Base-by-base conservation (phyloP, 2,797 vertebrate genomes). In the Pempheris klunzingeri region DNA sequence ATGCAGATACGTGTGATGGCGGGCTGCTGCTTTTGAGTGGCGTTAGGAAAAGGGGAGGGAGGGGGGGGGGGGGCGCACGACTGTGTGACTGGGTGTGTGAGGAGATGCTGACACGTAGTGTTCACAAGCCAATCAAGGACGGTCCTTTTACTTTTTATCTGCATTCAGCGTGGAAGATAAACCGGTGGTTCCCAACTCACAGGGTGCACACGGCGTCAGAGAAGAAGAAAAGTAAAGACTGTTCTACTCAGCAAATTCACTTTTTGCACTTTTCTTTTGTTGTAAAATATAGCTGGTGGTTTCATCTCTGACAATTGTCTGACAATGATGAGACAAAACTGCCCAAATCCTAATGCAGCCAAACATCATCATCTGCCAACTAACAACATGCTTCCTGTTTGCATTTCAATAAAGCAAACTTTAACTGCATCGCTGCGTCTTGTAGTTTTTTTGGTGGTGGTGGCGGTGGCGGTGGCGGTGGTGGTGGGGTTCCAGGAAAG, bases 1-100 rank as follows among this genome's bases (percentile, higher is more conserved):
- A 93, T 92, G 86, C 95, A 96, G 96, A 97, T 96, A 95, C 93
- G 10, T 92, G 92, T 94, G 94, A 94, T 90, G 90, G 79, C 87
- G 46, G 65, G 83, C 91, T 86, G 87, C 39, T 90, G 94, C 84
- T 87, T 95, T 86, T 91, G 92, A 90, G 88, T 90, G 92, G 85
- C 91, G 75, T 90, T 81, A 78, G 36, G 76, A 83, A 84, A 85
- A 83, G 49, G 85, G 87, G 49, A 26, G 71, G 20, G 36, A 32
- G 49, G 20, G 68, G 49, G 32, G 26, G 22, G 18, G 57, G 46
- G 49, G 24, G 49, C 14, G 49, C 26, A 22, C 28, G 49, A 24
- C 17, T 60, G 38, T 53, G 24, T 68, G 26, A 20, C 18, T 55
- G 36, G n/a, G n/a, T 52, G 28, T 71, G 30, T 26, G 36, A 32